Percentiles rank a stretch among this genome's conserved stretches.
phyloP scores from a whole-genome alignment of 2,797 vertebrate species.

The Pseudochirops cupreus region DNA sequence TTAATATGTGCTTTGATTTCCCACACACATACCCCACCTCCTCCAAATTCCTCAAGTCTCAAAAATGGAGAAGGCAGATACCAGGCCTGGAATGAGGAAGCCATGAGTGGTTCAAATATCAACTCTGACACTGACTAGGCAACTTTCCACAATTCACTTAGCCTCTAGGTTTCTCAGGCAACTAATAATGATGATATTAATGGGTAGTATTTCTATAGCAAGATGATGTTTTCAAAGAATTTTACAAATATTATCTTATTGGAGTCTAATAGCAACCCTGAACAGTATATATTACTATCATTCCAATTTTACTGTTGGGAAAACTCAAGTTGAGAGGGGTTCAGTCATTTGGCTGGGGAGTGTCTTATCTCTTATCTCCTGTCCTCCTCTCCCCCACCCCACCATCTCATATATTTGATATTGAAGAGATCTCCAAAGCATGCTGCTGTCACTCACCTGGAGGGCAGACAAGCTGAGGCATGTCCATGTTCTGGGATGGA shows the following conservation, averaged over 20 bases:
- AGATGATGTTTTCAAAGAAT: background rate
- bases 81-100: background rate
- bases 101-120: background rate
- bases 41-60: background rate
- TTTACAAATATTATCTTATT: background rate
- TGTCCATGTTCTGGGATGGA: conserved; percentile 91
- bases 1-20: background rate
- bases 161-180: background rate
- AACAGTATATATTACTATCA: background rate
- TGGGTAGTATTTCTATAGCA: background rate
- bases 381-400: too few species aligned
- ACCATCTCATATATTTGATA: background rate
- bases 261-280: background rate
- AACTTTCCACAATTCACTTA: background rate
- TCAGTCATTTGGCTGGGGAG: background rate
- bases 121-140: background rate
- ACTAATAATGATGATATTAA: background rate
- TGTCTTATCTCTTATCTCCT: too few species aligned
- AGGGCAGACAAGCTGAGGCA: conserved; percentile 95
- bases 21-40: too few species aligned
- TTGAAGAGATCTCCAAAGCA: background rate
- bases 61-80: background rate
- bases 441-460: conserved; percentile 88
- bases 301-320: background rate
- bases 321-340: background rate